Base-by-base conservation (phyloP, 2,797 vertebrate species). In the Sphenopsis melanotis region DNA sequence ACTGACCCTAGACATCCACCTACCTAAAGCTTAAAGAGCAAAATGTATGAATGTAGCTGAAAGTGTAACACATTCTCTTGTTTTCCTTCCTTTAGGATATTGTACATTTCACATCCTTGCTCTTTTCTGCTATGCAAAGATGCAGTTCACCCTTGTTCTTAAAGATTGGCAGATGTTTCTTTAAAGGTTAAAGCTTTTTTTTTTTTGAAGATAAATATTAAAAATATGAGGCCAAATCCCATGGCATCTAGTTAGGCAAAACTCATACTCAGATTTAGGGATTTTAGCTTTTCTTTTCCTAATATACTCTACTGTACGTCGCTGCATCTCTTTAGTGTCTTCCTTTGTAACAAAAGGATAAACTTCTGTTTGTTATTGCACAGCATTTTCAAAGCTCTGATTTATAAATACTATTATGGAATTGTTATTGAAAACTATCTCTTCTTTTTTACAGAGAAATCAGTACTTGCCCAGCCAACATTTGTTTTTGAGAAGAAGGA, bases 401-500 rank as follows among this genome's bases (percentile, higher is more conserved):
- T 61, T 64, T 22, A 60, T 23, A 85, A 60, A n/a, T 47, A 22
- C 18, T 80, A 2, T 79, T 57, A 56, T 2, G 17, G 30, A 74
- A n/a, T 34, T 83, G 4, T n/a, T 93, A 82, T 70, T 57, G 76
- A 90, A 79, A 83, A 24, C 10, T 0, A 19, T 37, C 15, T 76
- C 15, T 87, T 94, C 68, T 90, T 14, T 97, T 85, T 96, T 97
- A 55, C 95, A 98, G 98, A 97, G 55, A 98, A 97, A 94, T 90
- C 96, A 64, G 76, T 98, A 63, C 96, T 98, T 89, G 94, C 97
- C 79, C 97, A 98, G 64, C 98, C 98, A 1, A 90, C 95, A 63
- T 98, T 98, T 96, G 57, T 98, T 91, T 98, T 98, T 93, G 97
- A 97, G 89, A 98, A 96, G 90, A 98, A 94, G 83, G 85, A 96